phyloP scores from a whole-genome alignment of 2,888 invertebrate genomes.

The Timema podura region DNA sequence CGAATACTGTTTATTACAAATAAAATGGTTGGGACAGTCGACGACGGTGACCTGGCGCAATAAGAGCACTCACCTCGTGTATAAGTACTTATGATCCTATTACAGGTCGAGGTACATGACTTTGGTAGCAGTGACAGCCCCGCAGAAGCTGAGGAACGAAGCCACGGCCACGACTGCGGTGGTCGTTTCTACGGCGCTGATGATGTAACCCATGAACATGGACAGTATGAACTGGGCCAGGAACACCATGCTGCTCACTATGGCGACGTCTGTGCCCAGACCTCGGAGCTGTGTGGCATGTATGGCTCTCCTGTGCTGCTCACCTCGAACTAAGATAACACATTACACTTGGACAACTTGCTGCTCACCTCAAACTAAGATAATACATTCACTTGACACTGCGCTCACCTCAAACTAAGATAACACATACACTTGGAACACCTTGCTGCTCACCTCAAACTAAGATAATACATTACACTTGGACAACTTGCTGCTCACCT shows the following conservation, averaged over 20 bases:
- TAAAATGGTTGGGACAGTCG: too few relatives aligned
- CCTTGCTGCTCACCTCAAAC: too few relatives aligned
- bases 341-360: too few relatives aligned
- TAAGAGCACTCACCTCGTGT: too few relatives aligned
- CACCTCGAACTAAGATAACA: constrained; percentile 54
- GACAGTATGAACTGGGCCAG: constrained; percentile 91
- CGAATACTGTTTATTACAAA: too few relatives aligned
- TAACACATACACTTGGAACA: too few relatives aligned
- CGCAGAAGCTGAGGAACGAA: constrained; percentile 77
- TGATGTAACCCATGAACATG: constrained; percentile 79
- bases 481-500: too few relatives aligned
- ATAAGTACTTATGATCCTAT: constrained; percentile 31
- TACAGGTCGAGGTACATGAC: constrained; percentile 86
- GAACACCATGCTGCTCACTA: constrained; percentile 94
- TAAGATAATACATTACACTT: too few relatives aligned
- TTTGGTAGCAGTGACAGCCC: constrained; percentile 79
- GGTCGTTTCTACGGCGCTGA: constrained; percentile 75
- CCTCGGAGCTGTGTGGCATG: constrained; percentile 69
- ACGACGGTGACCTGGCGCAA: too few relatives aligned
- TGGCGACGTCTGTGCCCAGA: constrained; percentile 90
- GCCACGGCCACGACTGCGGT: constrained; percentile 86
- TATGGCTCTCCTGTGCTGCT: constrained; percentile 53
- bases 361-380: too few relatives aligned
- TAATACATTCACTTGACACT: too few relatives aligned
- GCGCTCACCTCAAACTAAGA: too few relatives aligned